Conservation (phyloP, 2,797 vertebrate genomes). For the Gila robusta region DNA sequence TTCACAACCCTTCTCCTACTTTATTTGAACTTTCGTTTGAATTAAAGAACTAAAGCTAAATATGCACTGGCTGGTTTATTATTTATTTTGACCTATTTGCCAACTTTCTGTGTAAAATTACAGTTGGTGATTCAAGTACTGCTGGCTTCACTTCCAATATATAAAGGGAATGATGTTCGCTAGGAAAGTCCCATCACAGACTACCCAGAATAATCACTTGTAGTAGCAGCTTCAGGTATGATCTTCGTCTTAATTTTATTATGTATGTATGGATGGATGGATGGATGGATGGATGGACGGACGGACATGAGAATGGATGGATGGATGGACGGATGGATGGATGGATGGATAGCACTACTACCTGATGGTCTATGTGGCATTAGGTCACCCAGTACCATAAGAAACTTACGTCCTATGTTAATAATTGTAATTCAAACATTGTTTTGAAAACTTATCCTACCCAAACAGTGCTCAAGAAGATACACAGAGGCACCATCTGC, state of each 20-base stretch:
- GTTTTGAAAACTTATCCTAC: not conserved
- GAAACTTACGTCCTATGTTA: slow-evolving; percentile 9
- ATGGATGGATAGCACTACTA: not conserved
- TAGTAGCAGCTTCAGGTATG: not conserved
- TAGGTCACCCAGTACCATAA: not conserved
- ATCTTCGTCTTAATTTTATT: not conserved
- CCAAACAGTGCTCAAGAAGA: slow-evolving; percentile 43
- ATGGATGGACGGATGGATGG: no score
- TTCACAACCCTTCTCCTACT: not conserved
- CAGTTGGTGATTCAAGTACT: not conserved
- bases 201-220: not conserved
- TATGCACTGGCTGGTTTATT: not conserved
- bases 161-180: not conserved
- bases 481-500: slow-evolving; percentile 55
- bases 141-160: not conserved
- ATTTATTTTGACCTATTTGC: not conserved
- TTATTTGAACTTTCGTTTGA: not conserved
- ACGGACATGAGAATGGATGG: no score
- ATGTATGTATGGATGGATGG: not conserved
- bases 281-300: not conserved
- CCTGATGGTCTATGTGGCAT: not conserved
- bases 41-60: not conserved
- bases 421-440: not conserved
- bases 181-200: not conserved
- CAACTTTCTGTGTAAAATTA: not conserved